A percentile compares a stretch with the other conserved stretches of the same genome.
phyloP scores from a whole-genome alignment of 2,888 invertebrate genomes.

The Rapana venosa region DNA sequence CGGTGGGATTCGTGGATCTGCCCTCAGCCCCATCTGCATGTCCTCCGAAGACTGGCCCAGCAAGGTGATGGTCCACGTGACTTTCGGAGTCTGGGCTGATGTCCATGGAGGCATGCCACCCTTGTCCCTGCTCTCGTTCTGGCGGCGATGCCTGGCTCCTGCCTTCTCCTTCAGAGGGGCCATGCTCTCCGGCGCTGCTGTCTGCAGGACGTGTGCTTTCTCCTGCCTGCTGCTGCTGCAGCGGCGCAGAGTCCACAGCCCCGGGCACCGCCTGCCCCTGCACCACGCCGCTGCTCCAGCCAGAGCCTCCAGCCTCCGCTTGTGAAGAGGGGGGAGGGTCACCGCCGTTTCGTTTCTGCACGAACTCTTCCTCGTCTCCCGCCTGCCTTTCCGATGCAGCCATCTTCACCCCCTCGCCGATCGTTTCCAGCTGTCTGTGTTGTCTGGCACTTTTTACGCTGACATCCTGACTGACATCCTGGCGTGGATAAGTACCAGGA shows the following conservation, averaged over 20 bases:
- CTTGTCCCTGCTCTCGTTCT: neutral
- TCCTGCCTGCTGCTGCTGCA: neutral
- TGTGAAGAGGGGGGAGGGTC: neutral
- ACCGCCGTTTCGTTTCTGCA: constrained; percentile 14
- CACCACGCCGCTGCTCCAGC: neutral
- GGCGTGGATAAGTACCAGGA: no score
- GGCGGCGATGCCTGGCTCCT: neutral
- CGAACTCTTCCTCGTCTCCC: neutral
- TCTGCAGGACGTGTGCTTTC: neutral
- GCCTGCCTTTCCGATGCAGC: no score
- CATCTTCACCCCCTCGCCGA: neutral
- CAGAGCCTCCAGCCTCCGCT: neutral
- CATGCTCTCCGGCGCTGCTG: neutral
- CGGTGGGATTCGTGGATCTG: neutral
- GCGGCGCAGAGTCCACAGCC: neutral
- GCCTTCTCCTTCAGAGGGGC: neutral
- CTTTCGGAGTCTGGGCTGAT: neutral
- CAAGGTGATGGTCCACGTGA: neutral
- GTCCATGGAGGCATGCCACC: neutral
- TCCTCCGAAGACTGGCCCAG: neutral
- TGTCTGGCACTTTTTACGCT: no score
- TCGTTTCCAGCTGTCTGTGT: neutral
- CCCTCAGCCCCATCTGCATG: neutral
- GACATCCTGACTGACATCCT: no score
- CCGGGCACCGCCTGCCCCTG: neutral